A percentile compares a stretch with the other conserved stretches of the same genome.
Conservation (phyloP, 2,888 invertebrate genomes). For the Drosophila robusta region DNA sequence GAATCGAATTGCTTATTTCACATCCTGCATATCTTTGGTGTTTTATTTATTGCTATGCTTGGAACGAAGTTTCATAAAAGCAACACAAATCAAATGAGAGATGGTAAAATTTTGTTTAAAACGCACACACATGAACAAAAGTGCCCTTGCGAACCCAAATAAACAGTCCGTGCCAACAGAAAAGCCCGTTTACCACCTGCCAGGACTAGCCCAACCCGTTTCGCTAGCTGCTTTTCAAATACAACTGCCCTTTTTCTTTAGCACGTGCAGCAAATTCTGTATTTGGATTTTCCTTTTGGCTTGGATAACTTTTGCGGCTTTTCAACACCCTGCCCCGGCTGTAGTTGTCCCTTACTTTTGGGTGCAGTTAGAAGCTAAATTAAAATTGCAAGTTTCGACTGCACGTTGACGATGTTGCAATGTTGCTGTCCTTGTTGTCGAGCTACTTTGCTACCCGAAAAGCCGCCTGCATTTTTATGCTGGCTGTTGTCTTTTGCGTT, state of each 20-base stretch:
- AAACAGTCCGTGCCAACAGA: background rate
- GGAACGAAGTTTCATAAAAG: conserved; percentile 5
- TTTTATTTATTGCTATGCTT: background rate
- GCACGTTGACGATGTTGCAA: conserved; percentile 33
- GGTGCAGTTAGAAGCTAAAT: conserved; percentile 46
- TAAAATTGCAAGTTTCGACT: conserved; percentile 53
- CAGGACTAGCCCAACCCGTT: background rate
- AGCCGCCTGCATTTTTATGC: conserved; percentile 22
- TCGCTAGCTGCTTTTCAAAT: background rate
- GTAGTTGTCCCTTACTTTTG: conserved; percentile 23
- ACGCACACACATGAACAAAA: background rate
- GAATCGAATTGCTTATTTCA: background rate
- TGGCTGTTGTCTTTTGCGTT: conserved; percentile 28
- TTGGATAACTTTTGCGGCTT: conserved; percentile 46
- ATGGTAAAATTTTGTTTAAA: conserved; percentile 17
- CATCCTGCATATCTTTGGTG: too few relatives aligned
- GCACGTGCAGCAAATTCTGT: conserved; percentile 46
- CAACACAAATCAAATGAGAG: conserved; percentile 22
- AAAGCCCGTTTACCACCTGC: background rate
- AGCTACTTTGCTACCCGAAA: conserved; percentile 32
- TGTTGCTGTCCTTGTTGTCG: conserved; percentile 14
- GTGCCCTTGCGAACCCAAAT: conserved; percentile 9
- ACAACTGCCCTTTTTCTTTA: conserved; percentile 4
- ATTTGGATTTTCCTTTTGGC: conserved; percentile 38
- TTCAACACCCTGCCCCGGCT: conserved; percentile 25